Evolutionary conservation across 2,113 vertebrate species (phyloP).

Genomic region (mouse (Mus musculus)): DNA sequence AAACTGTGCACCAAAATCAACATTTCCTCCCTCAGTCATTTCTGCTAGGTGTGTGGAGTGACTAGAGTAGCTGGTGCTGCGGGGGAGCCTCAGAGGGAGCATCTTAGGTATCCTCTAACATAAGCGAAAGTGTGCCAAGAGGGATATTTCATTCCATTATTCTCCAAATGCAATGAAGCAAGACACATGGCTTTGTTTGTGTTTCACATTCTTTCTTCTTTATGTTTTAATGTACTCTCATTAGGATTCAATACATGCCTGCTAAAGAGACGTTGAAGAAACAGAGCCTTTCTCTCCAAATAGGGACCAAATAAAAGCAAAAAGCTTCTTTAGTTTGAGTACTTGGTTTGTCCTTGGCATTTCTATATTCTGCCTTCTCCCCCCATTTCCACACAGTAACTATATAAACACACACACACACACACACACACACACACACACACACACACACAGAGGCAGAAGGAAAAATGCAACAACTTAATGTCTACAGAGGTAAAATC

Average conservation of each 20-base stretch:
- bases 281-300: slow-evolving; percentile 50
- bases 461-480: too few species aligned
- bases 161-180: background rate
- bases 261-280: slow-evolving; percentile 1
- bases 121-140: background rate
- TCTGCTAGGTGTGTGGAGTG: background rate
- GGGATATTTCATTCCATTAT: background rate
- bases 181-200: background rate
- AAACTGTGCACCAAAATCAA: background rate
- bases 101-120: background rate
- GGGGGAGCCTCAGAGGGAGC: background rate
- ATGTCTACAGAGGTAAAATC: too few species aligned
- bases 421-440: background rate
- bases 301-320: background rate
- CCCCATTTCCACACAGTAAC: too few species aligned
- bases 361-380: background rate
- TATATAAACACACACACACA: background rate
- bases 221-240: background rate
- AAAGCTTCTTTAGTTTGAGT: background rate
- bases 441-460: too few species aligned
- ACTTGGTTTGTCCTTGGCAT: slow-evolving; percentile 32
- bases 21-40: background rate
- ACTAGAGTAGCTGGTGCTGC: background rate
- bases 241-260: slow-evolving; percentile 44
- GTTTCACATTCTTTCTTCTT: background rate